Base-by-base conservation (phyloP, 1,140 invertebrate species). In the Contarinia nasturtii region DNA sequence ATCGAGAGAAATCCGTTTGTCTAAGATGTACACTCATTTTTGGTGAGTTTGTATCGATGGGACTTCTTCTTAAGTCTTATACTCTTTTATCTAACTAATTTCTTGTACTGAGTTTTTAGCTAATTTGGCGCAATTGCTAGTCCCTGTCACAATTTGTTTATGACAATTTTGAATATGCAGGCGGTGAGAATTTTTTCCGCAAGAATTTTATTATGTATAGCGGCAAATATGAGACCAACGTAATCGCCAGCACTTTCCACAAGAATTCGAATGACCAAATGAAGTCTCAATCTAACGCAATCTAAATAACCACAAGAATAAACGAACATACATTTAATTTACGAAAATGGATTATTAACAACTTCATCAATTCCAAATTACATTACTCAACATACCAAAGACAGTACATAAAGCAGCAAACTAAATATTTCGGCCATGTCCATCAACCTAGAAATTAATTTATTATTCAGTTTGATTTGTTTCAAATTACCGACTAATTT, bases 231-330 rank as follows among this genome's bases (percentile, higher is more conserved):
- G 90, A 94, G 43, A 98, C 78, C 22, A 93, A 62, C 1, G 95
- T 99, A 52, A 99, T 95, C 1, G 86, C 76, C 21, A 84, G 68
- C 21, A 96, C 92, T 70, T 98, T 98, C 89, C 92, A 97, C 43
- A 95, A 72, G 65, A 97, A 99, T 58, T 85, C 82, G 58, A 75
- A 78, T 0, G 93, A 93, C 65, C 81, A 77, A 49, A 99, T 89
- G 61, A 98, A 99, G 55, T 88, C 81, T 18, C 82, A 77, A 76
- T 99, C n/a, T n/a, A n/a, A n/a, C n/a, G n/a, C n/a, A n/a, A n/a
- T n/a, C 92, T 95, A 68, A 46, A 76, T 73, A 55, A 55, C 53
- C 54, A 54, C 53, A 51, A 51, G 33, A 45, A 46, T 33, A 27
- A 4, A 7, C 38, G 27, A n/a, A 45, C 4, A 33, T 37, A 20